phyloP scores from a whole-genome alignment of 2,113 vertebrate genomes.

The Furnarius figulus region DNA sequence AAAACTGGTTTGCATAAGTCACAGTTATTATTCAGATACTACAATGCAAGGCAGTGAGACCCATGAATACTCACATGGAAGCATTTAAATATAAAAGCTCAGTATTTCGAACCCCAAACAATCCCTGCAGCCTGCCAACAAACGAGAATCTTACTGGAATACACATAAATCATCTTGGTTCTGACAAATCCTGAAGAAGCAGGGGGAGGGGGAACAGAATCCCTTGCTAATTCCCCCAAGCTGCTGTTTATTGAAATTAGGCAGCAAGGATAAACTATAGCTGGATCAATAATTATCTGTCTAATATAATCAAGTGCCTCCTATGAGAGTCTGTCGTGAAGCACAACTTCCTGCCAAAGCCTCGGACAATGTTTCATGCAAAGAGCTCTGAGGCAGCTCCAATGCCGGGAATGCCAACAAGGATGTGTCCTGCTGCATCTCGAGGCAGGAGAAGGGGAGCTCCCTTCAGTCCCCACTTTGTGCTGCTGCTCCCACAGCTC shows the following conservation, averaged over 20 bases:
- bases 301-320: conserved; percentile 77
- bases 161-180: conserved; percentile 74
- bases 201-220: conserved; percentile 29
- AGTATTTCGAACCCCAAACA: conserved; percentile 13
- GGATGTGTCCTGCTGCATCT: neutral
- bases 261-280: conserved; percentile 69
- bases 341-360: conserved; percentile 24
- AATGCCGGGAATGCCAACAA: neutral
- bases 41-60: conserved; percentile 45
- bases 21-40: conserved; percentile 68
- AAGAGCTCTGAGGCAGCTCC: neutral
- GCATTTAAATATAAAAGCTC: conserved; percentile 30
- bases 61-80: neutral
- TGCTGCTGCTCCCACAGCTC: neutral
- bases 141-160: conserved; percentile 68
- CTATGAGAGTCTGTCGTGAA: neutral
- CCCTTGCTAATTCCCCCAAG: conserved; percentile 75
- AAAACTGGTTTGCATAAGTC: conserved; percentile 69
- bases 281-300: conserved; percentile 76
- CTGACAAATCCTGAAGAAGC: conserved; percentile 69
- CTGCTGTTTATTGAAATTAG: conserved; percentile 82
- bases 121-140: conserved; percentile 51
- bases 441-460: neutral
- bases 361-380: neutral
- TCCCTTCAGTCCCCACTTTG: neutral